These are phyloP conservation scores for Eupeodes latifasciatus DNA, from an alignment of 2,888 invertebrate species.

Conservation along the genomic window DNA sequence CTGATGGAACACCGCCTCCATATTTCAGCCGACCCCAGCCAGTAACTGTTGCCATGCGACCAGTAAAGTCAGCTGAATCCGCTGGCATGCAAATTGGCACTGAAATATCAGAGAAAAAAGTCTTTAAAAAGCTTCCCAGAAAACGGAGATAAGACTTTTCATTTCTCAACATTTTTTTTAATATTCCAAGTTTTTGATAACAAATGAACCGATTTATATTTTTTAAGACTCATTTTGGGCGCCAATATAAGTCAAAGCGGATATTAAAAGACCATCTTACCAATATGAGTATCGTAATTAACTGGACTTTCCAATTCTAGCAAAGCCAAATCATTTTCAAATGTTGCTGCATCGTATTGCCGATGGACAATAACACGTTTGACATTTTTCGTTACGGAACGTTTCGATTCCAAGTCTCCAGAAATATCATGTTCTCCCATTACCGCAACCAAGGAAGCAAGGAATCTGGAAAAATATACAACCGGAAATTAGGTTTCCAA, in stretches of 20 bases:
- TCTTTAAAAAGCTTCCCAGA: no score
- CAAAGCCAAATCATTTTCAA: constrained; percentile 95
- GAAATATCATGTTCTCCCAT: constrained; percentile 96
- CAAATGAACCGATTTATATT: no score
- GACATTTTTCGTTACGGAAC: constrained; percentile 92
- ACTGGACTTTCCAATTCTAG: constrained; percentile 93
- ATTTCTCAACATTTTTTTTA: no score
- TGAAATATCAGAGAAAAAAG: constrained; percentile 81
- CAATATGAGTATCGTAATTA: constrained; percentile 93
- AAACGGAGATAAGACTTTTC: no score
- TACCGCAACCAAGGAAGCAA: constrained; percentile 95
- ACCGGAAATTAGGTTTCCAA: neutral
- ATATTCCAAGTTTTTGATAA: no score
- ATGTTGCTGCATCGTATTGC: constrained; percentile 94
- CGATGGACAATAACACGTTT: constrained; percentile 94
- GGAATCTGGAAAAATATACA: constrained; percentile 85
- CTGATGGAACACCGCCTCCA: constrained; percentile 94
- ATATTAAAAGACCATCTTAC: constrained; percentile 83
- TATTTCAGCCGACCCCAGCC: constrained; percentile 97
- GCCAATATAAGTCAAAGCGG: neutral
- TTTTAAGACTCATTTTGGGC: neutral
- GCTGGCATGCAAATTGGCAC: constrained; percentile 96
- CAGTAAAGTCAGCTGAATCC: constrained; percentile 91
- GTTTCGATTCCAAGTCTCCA: constrained; percentile 91
- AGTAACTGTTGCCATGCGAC: constrained; percentile 94